A percentile compares a stretch with the other conserved stretches of the same genome.
These are phyloP conservation scores for Champsocephalus esox DNA, from an alignment of 2,797 vertebrate genomes.

Conservation along the genomic window DNA sequence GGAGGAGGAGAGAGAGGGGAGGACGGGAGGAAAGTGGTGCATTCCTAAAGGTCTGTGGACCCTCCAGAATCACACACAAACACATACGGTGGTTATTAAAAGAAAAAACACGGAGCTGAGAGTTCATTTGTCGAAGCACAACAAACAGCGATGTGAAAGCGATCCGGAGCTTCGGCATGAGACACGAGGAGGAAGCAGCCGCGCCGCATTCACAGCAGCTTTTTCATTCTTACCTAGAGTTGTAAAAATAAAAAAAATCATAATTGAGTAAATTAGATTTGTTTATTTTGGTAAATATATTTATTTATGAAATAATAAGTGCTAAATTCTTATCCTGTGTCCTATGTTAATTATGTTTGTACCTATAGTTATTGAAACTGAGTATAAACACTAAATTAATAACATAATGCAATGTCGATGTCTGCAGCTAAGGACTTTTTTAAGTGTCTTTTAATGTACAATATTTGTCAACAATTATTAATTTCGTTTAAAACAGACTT, in stretches of 20 bases:
- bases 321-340: background rate
- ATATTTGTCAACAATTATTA: background rate
- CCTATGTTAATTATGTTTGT: background rate
- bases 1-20: conserved; percentile 22
- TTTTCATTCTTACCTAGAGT: background rate
- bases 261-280: no score
- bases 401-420: background rate
- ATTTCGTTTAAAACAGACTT: background rate
- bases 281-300: background rate
- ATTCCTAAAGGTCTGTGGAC: conserved; percentile 75
- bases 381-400: background rate
- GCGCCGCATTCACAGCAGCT: background rate
- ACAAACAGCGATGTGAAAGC: conserved; percentile 61
- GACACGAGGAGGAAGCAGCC: background rate
- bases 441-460: background rate
- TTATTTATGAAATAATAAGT: no score
- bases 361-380: background rate
- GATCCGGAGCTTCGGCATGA: conserved; percentile 34
- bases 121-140: conserved; percentile 51
- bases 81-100: conserved; percentile 35
- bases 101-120: conserved; percentile 51
- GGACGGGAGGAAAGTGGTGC: conserved; percentile 65
- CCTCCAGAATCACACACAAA: conserved; percentile 60
- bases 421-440: background rate
- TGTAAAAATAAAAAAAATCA: no score